Evolutionary conservation across 2,888 invertebrate genomes (phyloP), one percentile per base, ranked within the genome.

Genomic region (Ditula angustiorana): DNA sequence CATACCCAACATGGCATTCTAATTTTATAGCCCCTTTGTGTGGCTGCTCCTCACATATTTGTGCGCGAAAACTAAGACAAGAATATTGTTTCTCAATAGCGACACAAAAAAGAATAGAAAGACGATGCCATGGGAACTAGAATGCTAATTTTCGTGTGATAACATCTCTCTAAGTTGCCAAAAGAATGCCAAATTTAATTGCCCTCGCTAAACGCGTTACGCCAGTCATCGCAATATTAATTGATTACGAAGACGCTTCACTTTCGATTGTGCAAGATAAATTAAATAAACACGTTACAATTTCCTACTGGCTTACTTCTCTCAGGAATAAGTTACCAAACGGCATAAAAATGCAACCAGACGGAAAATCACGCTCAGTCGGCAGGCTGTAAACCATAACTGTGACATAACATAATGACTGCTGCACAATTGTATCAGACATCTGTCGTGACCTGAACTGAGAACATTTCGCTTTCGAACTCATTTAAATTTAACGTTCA

Each of bases 341-440:
- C 67, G 77, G 74, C 82, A 80, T 78, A 73, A 74, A 85, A 82
- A 80, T 74, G 74, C 86, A 88, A 75, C 81, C 81, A 82, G 75
- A 80, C 82, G 85, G 83, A 86, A 88, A 87, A 88, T 86, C 80
- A 80, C 79, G 69, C 79, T 69, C 66, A 37, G 50, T 55, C 53
- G 53, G 52, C 58, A 58, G 64, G 58, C 58, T 59, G 44, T 46
- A 53, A 75, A 74, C 72, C 76, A 78, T 75, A 73, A 81, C 83
- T 77, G 79, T 87, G 87, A 86, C 86, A 85, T 88, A 86, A 90
- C 78, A 66, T 76, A 74, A 78, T 69, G 66, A 71, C 69, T 70
- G 69, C 69, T 74, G 53, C 71, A 80, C 79, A 81, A 81, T 81
- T 71, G 71, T 84, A 83, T 82, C 78, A 73, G 71, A 70, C 70